phyloP scores from a whole-genome alignment of 2,113 vertebrate species.

The Scartelaos histophorus region DNA sequence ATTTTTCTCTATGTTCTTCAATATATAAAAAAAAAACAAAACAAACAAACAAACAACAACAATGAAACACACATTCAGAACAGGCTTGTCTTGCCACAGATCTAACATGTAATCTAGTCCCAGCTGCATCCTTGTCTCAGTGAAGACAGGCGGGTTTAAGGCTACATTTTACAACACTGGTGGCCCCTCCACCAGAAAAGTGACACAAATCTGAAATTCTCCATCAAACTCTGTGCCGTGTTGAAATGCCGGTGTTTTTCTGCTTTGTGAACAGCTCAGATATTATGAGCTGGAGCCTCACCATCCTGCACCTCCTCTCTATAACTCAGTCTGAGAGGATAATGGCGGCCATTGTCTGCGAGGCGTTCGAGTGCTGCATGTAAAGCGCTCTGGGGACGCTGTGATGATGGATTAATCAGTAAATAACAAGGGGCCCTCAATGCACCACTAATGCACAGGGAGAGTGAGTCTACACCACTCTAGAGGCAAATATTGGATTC shows the following conservation, averaged over 20 bases:
- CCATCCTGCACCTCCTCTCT: not conserved
- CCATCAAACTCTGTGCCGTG: not conserved
- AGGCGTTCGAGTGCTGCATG: conserved; percentile 9
- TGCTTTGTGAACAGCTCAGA: not conserved
- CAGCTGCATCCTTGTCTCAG: too few species aligned
- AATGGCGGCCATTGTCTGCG: conserved; percentile 8
- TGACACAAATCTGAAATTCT: too few species aligned
- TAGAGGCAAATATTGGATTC: not conserved
- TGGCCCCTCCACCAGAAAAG: too few species aligned
- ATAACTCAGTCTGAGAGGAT: conserved; percentile 9
- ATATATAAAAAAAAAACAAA: too few species aligned
- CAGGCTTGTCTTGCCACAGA: too few species aligned
- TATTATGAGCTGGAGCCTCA: too few species aligned
- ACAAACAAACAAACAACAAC: too few species aligned
- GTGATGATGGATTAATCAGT: conserved; percentile 5
- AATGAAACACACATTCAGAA: too few species aligned
- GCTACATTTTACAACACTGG: too few species aligned
- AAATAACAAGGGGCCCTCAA: conserved; percentile 2
- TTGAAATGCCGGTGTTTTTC: not conserved
- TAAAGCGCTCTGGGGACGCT: not conserved
- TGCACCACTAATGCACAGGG: not conserved
- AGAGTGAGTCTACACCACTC: not conserved
- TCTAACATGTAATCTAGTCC: too few species aligned
- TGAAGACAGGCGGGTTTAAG: too few species aligned
- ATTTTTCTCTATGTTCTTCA: too few species aligned